Conservation (phyloP, 2,797 vertebrate genomes). For the Ataeniobius toweri region DNA sequence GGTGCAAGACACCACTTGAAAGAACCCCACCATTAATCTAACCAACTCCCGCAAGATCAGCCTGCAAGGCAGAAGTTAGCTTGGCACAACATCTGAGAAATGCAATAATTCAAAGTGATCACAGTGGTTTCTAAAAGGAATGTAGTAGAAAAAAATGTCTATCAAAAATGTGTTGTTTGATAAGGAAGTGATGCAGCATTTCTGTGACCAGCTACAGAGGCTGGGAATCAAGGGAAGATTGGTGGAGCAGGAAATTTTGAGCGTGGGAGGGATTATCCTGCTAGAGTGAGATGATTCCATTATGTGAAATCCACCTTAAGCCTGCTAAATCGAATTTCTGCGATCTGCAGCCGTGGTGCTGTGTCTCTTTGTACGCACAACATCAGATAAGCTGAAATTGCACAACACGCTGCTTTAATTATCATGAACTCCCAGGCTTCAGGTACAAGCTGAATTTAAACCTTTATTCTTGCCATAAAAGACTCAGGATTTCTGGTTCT, state of each 20-base stretch:
- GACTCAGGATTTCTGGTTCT: not conserved
- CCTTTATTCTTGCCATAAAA: constrained; percentile 2
- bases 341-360: constrained; percentile 34
- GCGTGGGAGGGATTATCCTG: constrained; percentile 50
- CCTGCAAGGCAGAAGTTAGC: constrained; percentile 55
- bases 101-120: constrained; percentile 53
- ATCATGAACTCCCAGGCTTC: constrained; percentile 16
- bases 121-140: constrained; percentile 40
- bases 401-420: constrained; percentile 32
- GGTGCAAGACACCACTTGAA: constrained; percentile 68
- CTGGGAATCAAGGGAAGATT: constrained; percentile 33
- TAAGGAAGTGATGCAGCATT: constrained; percentile 18
- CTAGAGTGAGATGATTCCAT: constrained; percentile 58
- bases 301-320: constrained; percentile 54
- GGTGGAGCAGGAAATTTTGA: constrained; percentile 47
- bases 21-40: constrained; percentile 58
- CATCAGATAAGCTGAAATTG: constrained; percentile 49
- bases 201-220: constrained; percentile 16
- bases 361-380: constrained; percentile 23
- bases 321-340: constrained; percentile 43
- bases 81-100: constrained; percentile 68
- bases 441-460: constrained; percentile 21
- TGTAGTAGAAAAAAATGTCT: constrained; percentile 7
- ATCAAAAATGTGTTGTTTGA: constrained; percentile 42
- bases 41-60: constrained; percentile 60